Evolutionary conservation across 2,888 invertebrate species (phyloP).

Genomic region (Ectemnius cavifrons): DNA sequence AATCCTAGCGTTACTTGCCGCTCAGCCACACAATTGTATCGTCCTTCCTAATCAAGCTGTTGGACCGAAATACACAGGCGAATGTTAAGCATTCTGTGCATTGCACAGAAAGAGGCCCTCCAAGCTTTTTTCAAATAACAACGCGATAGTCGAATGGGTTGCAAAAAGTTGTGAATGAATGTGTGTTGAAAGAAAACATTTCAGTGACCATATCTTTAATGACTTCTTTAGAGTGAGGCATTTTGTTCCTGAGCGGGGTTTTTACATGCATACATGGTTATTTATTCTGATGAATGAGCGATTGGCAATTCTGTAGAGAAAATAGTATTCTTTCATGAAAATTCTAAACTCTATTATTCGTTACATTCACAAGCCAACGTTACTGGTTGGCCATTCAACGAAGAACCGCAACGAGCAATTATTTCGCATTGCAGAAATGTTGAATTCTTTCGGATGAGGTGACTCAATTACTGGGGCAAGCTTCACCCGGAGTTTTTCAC

Average conservation of each 20-base stretch:
- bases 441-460: too few species aligned
- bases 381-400: too few species aligned
- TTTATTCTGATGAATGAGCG: too few species aligned
- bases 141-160: neutral
- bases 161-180: neutral
- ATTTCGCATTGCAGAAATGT: too few species aligned
- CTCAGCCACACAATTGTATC: neutral
- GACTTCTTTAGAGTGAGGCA: neutral
- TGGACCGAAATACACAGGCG: neutral
- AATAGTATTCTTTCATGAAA: too few species aligned
- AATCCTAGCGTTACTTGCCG: neutral
- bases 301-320: too few species aligned
- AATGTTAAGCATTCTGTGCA: neutral
- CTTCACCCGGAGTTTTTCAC: too few species aligned
- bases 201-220: neutral
- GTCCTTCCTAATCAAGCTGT: constrained; percentile 8
- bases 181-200: neutral
- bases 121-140: neutral
- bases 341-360: too few species aligned
- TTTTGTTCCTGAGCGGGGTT: neutral
- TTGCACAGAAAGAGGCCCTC: neutral
- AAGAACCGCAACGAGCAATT: too few species aligned
- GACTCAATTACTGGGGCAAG: too few species aligned
- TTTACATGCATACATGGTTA: too few species aligned
- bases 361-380: too few species aligned